Base-by-base conservation (phyloP, 2,113 vertebrate species). In the Pelobates fuscus region DNA sequence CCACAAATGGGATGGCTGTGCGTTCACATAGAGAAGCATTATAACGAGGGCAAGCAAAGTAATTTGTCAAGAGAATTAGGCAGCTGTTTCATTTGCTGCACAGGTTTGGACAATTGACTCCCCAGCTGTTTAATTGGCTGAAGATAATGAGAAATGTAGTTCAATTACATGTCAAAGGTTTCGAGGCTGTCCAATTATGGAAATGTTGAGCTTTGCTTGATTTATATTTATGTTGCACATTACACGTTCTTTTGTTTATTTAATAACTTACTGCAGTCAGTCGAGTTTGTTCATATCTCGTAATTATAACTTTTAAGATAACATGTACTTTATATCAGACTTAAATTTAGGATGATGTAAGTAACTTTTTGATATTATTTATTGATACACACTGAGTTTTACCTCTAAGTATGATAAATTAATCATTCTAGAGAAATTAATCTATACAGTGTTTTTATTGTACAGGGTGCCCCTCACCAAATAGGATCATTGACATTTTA, bases 181-280 rank as follows among this genome's bases (percentile, higher is more conserved):
- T 49, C 10, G 12, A 49, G 15, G 4, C 17, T 15, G 44, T 18
- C 44, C 44, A 18, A 49, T 17, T 18, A 4, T 17, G 44, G 10
- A 17, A 25, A 8, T 57, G 21, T 52, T 62, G 32, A 20, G 57
- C 69, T 71, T 61, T 72, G 44, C 44, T 63, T 52, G 43, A 11
- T 30, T 43, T 70, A 27, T 43, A 0, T 21, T 66, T 66, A 66
- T 7, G 60, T 72, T 63, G 59, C 60, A 24, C 44, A 72, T 61
- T 20, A 46, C 15, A 71, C 41, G 37, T 30, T 54, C 4, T n/a
- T 21, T 55, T 55, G 2, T 55, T 23, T n/a, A 21, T 55, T 55
- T 37, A 6, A 10, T 10, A 37, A 37, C 32, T n/a, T n/a, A n/a
- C n/a, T n/a, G n/a, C n/a, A n/a, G n/a, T n/a, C n/a, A n/a, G n/a